These are phyloP conservation scores for Nyctibius grandis DNA, from an alignment of 2,797 vertebrate species.

Conservation along the genomic window DNA sequence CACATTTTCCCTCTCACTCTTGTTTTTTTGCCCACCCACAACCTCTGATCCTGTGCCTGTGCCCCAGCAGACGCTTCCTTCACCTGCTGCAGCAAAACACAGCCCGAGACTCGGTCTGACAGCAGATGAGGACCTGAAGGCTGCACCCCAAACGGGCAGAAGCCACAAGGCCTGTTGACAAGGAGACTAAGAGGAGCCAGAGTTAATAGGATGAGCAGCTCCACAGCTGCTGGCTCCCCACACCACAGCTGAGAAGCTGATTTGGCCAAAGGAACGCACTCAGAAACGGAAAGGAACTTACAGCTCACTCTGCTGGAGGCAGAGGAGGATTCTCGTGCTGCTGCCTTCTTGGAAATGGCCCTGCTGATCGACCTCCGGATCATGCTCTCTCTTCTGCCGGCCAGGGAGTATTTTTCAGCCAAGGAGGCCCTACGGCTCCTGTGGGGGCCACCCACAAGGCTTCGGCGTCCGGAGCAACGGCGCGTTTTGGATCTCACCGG, in stretches of 20 bases:
- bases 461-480: not conserved
- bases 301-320: constrained; percentile 79
- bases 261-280: not conserved
- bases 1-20: fast-evolving
- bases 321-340: constrained; percentile 64
- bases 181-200: not conserved
- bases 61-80: not conserved
- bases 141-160: not conserved
- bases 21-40: not conserved
- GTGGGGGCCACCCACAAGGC: not conserved
- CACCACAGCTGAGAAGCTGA: not conserved
- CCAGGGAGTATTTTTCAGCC: constrained; percentile 73
- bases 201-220: fast-evolving
- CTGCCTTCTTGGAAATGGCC: constrained; percentile 78
- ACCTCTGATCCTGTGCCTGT: not conserved
- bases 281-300: constrained; percentile 56
- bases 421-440: constrained; percentile 68
- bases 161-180: not conserved
- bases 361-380: constrained; percentile 78
- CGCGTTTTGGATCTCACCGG: not conserved
- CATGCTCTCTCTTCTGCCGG: constrained; percentile 75
- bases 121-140: not conserved
- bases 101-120: fast-evolving
- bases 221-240: not conserved
- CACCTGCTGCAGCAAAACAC: not conserved